Base-by-base conservation (phyloP, 2,888 invertebrate genomes). In the Dexiosoma caninum region DNA sequence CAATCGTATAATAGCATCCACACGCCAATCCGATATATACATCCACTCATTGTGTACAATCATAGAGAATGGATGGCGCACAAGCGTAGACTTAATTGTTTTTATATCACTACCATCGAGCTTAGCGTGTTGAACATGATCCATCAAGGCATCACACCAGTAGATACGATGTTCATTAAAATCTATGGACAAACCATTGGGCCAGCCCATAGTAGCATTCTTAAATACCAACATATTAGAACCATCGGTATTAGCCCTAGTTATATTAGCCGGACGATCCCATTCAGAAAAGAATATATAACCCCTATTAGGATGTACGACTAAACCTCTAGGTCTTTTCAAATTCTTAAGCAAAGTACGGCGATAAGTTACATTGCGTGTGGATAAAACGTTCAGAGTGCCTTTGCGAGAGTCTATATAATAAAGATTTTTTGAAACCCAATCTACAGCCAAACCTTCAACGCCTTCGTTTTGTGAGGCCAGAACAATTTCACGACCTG, bases 391-490 rank as follows among this genome's bases (percentile, higher is more conserved):
- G 86, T 98, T 98, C 0, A 99, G 91, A 0, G 98, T 97, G 82
- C 98, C 98, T 89, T 97, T 95, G 72, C 98, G 93, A 10, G 97
- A 96, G 88, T 98, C 98, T 67, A 98, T 98, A 89, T 97, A 98
- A 90, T 98, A 98, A 6, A 98, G 91, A 90, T 98, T 98, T 89
- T 97, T 97, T 0, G 97, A 95, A 0, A 95, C 96, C 98, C 98
- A 98, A 88, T 98, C 98, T 0, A 98, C 95, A 0, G 98, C 97
- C 72, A 98, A 91, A 0, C 98, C 98, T 91, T 98, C 98, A 0
- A 98, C 98, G 0, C 98, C 98, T 91, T 98, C 98, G 87, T 98
- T 98, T 88, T 98, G 98, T 0, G 97, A 97, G 0, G 98, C 97
- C 40, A 98, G 89, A 0, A 98, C 97, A 71, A 97, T 97, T 90